Conservation (phyloP, 2,797 vertebrate genomes). For the Gallirallus australis region DNA sequence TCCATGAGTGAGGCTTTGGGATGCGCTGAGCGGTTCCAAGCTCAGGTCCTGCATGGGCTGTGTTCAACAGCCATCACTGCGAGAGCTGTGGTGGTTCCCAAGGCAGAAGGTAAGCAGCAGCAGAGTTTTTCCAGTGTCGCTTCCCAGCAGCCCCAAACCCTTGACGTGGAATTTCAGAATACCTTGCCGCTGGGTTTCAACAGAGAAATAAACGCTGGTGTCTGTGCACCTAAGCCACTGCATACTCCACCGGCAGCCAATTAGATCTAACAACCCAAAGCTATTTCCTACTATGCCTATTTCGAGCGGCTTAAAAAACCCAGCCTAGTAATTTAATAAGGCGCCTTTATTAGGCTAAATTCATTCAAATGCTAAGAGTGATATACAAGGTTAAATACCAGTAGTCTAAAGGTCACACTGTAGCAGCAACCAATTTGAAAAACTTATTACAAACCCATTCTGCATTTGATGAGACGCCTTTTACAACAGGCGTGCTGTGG, state of each 20-base stretch:
- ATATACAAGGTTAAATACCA: constrained; percentile 74
- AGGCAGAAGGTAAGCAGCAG: neutral
- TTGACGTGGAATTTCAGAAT: neutral
- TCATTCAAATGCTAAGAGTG: constrained; percentile 62
- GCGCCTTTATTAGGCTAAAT: constrained; percentile 59
- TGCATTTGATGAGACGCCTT: constrained; percentile 66
- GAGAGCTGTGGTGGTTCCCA: accelerated
- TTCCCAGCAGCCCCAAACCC: neutral
- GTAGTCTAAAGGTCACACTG: constrained; percentile 56
- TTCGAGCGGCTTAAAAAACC: neutral
- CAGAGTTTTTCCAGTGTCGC: neutral
- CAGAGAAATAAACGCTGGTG: constrained; percentile 26
- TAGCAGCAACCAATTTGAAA: constrained; percentile 70
- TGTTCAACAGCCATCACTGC: neutral
- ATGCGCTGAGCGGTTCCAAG: accelerated
- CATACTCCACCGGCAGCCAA: constrained; percentile 40
- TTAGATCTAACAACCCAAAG: constrained; percentile 59
- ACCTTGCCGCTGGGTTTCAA: neutral
- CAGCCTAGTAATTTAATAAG: constrained; percentile 66
- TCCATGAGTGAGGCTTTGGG: accelerated
- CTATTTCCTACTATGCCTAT: constrained; percentile 43
- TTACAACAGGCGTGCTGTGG: neutral
- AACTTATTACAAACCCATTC: constrained; percentile 67
- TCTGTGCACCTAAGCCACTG: neutral
- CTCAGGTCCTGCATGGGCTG: neutral